Percentiles rank a stretch among this genome's conserved stretches.
Evolutionary conservation across 2,888 invertebrate species (phyloP).

Genomic region (Lordiphosa fenestrarum): DNA sequence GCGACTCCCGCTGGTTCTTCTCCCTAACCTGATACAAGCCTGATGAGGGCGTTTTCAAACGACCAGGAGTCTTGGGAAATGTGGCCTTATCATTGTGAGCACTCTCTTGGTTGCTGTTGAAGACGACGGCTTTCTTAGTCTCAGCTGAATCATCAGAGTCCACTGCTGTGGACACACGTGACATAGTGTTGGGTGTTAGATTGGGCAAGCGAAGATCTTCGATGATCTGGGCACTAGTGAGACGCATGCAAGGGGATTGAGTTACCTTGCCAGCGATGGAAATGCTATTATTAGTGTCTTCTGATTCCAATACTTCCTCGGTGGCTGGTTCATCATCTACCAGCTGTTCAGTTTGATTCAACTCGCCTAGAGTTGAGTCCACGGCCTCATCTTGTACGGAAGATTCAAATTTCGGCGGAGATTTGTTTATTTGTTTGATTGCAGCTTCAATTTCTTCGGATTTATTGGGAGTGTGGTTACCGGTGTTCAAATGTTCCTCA

Average conservation of each 20-base stretch:
- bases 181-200: slow-evolving; percentile 18
- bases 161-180: neutral
- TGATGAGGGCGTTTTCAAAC: slow-evolving; percentile 7
- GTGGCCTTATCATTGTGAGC: neutral
- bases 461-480: too few species aligned
- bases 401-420: too few species aligned
- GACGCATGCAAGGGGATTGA: neutral
- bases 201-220: slow-evolving; percentile 8
- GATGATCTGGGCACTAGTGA: neutral
- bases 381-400: too few species aligned
- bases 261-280: too few species aligned
- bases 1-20: slow-evolving; percentile 12
- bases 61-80: slow-evolving; percentile 33
- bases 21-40: neutral
- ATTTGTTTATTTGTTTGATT: too few species aligned
- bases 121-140: slow-evolving; percentile 46
- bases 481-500: too few species aligned
- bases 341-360: too few species aligned
- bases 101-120: slow-evolving; percentile 16
- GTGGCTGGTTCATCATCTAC: too few species aligned
- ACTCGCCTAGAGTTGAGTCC: too few species aligned
- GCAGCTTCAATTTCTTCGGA: too few species aligned
- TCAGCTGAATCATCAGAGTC: neutral
- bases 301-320: too few species aligned
- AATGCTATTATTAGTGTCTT: too few species aligned